phyloP scores from a whole-genome alignment of 2,888 invertebrate genomes.

The Steinernema hermaphroditum region DNA sequence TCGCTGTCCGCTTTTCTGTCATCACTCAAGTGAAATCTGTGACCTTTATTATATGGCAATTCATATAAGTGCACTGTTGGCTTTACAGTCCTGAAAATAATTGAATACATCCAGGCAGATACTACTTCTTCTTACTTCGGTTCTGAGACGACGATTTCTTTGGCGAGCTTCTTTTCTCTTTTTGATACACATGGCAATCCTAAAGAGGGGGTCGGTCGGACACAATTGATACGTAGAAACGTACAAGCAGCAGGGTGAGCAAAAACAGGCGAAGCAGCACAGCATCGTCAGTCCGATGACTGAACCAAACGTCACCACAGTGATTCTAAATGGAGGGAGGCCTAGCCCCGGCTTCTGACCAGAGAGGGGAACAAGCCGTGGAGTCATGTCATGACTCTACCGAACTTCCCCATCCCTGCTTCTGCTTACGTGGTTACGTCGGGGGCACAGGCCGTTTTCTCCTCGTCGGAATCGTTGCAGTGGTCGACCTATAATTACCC shows the following conservation, averaged over 20 bases:
- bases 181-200: no score
- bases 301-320: background rate
- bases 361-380: no score
- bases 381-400: no score
- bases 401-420: no score
- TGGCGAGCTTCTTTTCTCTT: no score
- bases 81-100: background rate
- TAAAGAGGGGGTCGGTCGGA: no score
- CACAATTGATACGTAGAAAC: no score
- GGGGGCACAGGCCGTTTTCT: background rate
- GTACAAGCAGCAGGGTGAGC: constrained; percentile 8
- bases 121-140: background rate
- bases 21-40: background rate
- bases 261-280: background rate
- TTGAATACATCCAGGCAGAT: background rate
- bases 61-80: background rate
- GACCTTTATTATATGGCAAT: background rate
- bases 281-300: background rate
- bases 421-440: constrained; percentile 3
- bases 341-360: no score
- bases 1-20: background rate
- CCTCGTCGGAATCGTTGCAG: constrained; percentile 11
- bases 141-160: background rate
- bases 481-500: background rate
- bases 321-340: background rate